These are phyloP conservation scores for Fukomys damarensis DNA, from an alignment of 2,113 vertebrate species.

Conservation along the genomic window DNA sequence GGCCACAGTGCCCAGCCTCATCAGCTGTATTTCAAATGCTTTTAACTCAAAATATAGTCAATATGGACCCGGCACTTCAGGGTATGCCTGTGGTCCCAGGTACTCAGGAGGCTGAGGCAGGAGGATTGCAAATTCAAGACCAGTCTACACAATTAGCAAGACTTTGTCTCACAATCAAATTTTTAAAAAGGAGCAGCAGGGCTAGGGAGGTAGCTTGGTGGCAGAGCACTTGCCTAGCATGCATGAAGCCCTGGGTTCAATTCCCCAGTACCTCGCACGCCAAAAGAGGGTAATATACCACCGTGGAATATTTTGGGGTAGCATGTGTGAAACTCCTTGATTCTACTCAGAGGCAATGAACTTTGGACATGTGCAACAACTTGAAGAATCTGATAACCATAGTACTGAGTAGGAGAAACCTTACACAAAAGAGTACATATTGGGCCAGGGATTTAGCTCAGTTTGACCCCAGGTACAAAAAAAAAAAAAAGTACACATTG, in stretches of 20 bases:
- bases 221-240: not conserved
- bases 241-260: not conserved
- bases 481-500: not conserved
- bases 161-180: not conserved
- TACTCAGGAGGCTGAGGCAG: not conserved
- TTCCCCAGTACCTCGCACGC: not conserved
- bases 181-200: not conserved
- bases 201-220: not conserved
- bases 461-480: no score
- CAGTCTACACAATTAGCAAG: not conserved
- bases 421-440: not conserved
- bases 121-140: not conserved
- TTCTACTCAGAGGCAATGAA: not conserved
- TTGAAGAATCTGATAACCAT: conserved; percentile 1
- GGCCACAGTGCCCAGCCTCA: not conserved
- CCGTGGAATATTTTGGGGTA: not conserved
- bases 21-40: not conserved
- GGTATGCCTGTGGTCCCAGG: not conserved
- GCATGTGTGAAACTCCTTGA: not conserved
- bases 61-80: not conserved
- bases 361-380: not conserved
- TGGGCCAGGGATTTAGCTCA: no score
- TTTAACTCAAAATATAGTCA: not conserved
- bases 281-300: not conserved
- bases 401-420: not conserved